phyloP scores from a whole-genome alignment of 2,888 invertebrate species.

The Ypsolopha scabrella region DNA sequence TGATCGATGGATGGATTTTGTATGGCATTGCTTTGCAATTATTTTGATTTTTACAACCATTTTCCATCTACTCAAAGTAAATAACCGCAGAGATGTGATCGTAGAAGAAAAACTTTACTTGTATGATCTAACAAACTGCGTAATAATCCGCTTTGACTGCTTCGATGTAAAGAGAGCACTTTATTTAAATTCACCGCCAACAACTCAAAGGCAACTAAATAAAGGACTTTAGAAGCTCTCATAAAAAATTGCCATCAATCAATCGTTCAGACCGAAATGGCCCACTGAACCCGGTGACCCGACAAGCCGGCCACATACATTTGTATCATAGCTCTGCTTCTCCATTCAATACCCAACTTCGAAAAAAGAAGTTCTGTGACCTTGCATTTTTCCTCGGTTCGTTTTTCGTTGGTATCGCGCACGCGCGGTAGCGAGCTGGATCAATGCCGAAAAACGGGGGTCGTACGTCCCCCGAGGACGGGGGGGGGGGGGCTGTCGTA shows the following conservation, averaged over 20 bases:
- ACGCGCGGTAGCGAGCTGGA: constrained; percentile 55
- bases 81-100: no score
- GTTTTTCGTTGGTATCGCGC: constrained; percentile 60
- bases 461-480: constrained; percentile 6
- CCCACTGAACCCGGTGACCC: constrained; percentile 32
- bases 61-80: no score
- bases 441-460: constrained; percentile 68
- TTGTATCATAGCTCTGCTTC: constrained; percentile 43
- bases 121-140: no score
- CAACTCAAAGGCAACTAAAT: not conserved
- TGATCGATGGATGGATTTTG: no score
- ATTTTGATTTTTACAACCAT: no score
- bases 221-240: not conserved
- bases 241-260: not conserved
- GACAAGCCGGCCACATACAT: constrained; percentile 31
- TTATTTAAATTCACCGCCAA: not conserved
- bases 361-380: constrained; percentile 66
- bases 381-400: constrained; percentile 55
- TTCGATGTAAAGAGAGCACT: no score
- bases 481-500: constrained; percentile 38
- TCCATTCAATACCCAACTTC: constrained; percentile 62
- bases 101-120: no score
- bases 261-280: constrained; percentile 17
- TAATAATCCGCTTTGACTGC: no score
- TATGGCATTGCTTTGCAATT: no score